Conservation (phyloP, 2,888 invertebrate genomes). For the Mechanitis mazaeus region DNA sequence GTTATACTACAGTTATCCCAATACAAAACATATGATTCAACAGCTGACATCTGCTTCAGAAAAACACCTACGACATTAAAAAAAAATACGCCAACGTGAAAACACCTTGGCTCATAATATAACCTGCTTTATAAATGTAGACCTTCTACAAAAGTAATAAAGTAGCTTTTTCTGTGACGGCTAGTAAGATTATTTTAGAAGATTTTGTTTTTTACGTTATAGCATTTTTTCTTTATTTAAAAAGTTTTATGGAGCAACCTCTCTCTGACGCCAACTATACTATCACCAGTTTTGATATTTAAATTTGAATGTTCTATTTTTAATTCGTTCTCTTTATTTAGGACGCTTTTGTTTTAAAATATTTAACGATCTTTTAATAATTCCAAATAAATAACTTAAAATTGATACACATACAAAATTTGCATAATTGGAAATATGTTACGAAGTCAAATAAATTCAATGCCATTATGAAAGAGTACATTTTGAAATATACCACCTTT, state of each 20-base stretch:
- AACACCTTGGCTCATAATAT: constrained; percentile 32
- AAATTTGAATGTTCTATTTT: neutral
- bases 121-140: constrained; percentile 18
- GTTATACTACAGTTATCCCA: constrained; percentile 60
- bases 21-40: constrained; percentile 56
- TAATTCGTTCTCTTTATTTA: neutral
- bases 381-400: no score
- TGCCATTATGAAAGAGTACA: constrained; percentile 2
- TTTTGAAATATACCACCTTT: constrained; percentile 1
- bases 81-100: constrained; percentile 29
- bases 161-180: neutral
- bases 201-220: no score
- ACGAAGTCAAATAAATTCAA: no score
- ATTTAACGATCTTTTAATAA: constrained; percentile 3
- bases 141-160: constrained; percentile 22
- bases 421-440: no score
- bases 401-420: no score
- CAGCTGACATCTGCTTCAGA: constrained; percentile 61
- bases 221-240: no score
- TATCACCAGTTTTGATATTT: no score
- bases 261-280: no score
- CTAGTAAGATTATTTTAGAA: no score
- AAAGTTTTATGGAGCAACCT: no score
- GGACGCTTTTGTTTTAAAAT: neutral
- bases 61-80: constrained; percentile 41